Evolutionary conservation across 2,797 vertebrate species (phyloP), one percentile per base, ranked within the genome.

Genomic region (Chelmon rostratus): DNA sequence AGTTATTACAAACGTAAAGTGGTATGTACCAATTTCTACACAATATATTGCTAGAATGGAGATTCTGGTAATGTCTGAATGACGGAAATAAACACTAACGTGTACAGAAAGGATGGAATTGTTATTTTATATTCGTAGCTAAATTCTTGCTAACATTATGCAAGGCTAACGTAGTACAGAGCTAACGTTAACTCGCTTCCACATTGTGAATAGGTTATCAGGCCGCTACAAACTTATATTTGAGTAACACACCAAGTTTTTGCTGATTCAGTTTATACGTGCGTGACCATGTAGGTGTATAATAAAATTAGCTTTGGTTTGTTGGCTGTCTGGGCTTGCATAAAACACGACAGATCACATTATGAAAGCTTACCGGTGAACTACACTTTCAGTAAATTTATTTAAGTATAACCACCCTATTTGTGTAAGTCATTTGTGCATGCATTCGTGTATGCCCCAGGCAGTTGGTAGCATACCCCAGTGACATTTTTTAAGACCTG

Each of bases 1-100:
- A 88, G 92, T 93, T 94, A 94, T 93, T 88, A 94, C 92, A 83
- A 89, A 86, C 82, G 78, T 84, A 76, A 76, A 90, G 91, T 91
- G 94, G 95, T 96, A 94, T 82, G 94, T 93, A 91, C 85, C 59
- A 46, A 53, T 89, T 83, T 83, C 33, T 83, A 68, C 54, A 21
- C 70, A 57, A 44, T 67, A 31, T 75, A 47, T 73, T 5, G 38
- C 47, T 56, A 61, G 44, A 42, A 53, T 19, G 2, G 38, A 38
- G 25, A 61, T 54, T 15, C 1, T 44, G 18, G 35, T 68, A 1
- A 42, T 69, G 69, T 68, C 11, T 25, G n/a, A 84, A 46, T 31
- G 53, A 46, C 63, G 33, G 10, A 47, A 62, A 63, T 57, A 68
- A 89, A 89, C 40, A 63, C 18, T 18, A 19, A 78, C 47, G 31